Percentiles rank a stretch among this genome's conserved stretches.
Conservation (phyloP, 2,113 vertebrate species). For the Larimichthys polyactis region DNA sequence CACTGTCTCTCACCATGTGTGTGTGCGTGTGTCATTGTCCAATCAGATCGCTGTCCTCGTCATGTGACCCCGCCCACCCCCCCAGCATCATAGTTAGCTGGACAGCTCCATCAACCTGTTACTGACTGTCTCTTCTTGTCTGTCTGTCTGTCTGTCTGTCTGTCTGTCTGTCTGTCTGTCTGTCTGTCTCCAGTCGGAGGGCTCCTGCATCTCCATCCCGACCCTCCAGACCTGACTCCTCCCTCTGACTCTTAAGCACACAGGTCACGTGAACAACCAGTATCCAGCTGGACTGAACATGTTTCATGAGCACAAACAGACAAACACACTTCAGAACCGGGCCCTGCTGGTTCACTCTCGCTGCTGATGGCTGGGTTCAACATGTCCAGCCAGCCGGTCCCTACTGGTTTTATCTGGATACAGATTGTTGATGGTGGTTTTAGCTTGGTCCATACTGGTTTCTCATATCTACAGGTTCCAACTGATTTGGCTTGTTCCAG, state of each 20-base stretch:
- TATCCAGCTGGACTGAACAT: not conserved
- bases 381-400: no score
- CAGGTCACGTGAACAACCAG: not conserved
- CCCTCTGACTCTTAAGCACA: conserved; percentile 30
- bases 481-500: not conserved
- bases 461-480: no score
- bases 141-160: conserved; percentile 28
- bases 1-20: conserved; percentile 39
- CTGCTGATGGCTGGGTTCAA: not conserved
- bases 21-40: conserved; percentile 27
- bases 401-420: not conserved
- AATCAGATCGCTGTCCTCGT: conserved; percentile 23
- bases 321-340: not conserved
- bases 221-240: conserved; percentile 48
- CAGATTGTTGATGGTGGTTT: not conserved
- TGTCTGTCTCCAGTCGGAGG: conserved; percentile 47
- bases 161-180: no score
- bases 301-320: conserved; percentile 1
- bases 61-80: conserved; percentile 22
- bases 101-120: conserved; percentile 16
- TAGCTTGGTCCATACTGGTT: not conserved
- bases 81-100: conserved; percentile 22
- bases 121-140: conserved; percentile 63
- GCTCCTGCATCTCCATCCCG: conserved; percentile 53
- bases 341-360: not conserved